Base-by-base conservation (phyloP, 2,888 invertebrate species). In the Spodoptera picta region DNA sequence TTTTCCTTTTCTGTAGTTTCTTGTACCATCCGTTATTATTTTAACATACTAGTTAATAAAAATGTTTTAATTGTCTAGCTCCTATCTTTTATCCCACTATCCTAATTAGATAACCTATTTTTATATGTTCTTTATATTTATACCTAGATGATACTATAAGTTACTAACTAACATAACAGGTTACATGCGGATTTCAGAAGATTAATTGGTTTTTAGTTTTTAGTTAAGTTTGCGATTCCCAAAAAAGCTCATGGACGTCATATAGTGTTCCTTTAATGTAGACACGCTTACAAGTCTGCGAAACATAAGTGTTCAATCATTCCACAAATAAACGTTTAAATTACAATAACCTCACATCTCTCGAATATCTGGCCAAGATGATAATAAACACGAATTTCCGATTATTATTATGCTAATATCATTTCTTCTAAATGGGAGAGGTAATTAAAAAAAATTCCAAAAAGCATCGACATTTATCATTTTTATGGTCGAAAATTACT, bases 401-500 rank as follows among this genome's bases (percentile, higher is more conserved):
- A 43, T 59, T 47, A 47, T n/a, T 10, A 49, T 53, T 50, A 51
- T 51, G 36, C 41, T 59, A 49, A 74, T 52, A 48, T 57, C 23
- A 60, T 52, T 53, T 58, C 55, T 67, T 61, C 58, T 61, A 44
- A 55, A 48, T 45, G 9, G 36, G 45, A 24, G 48, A 42, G 36
- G 56, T 71, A 67, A 67, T 60, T 60, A 61, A 60, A 56, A 61
- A 44, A 12, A 57, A 52, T 46, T 53, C 10, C 4, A 23, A 52
- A 48, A 52, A 49, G 36, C 46, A 51, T 54, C 9, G 24, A n/a
- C 45, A 36, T 65, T 60, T 69, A 69, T 65, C 51, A 73, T 63
- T 65, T 73, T 73, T 62, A 69, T 69, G 14, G 31, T 43, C 49
- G 54, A 73, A 73, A 69, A 73, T 73, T 58, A 58, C 62, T 60